Conservation (phyloP, 2,888 invertebrate species). For the Hyposoter dolosus region DNA sequence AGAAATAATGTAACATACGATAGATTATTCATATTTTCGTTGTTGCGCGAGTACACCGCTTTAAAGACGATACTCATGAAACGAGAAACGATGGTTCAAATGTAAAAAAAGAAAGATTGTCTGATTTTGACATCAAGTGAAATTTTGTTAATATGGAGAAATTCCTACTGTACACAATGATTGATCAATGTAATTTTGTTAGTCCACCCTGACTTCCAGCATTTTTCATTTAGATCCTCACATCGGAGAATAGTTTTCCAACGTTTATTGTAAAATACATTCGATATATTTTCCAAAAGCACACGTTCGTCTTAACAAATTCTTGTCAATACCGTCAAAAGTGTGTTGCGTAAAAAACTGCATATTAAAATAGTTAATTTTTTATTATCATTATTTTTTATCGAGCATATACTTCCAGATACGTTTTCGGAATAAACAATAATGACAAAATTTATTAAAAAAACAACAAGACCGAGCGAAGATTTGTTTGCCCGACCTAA, state of each 20-base stretch:
- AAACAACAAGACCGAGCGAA: neutral
- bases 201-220: constrained; percentile 12
- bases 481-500: neutral
- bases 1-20: neutral
- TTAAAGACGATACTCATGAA: neutral
- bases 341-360: neutral
- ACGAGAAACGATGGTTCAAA: neutral
- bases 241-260: constrained; percentile 57
- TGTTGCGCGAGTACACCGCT: constrained; percentile 12
- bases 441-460: neutral
- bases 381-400: neutral
- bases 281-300: constrained; percentile 60
- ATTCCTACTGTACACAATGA: constrained; percentile 13
- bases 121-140: constrained; percentile 1
- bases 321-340: constrained; percentile 1
- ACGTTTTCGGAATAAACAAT: neutral
- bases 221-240: constrained; percentile 42
- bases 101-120: neutral
- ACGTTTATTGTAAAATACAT: constrained; percentile 66
- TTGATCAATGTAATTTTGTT: constrained; percentile 9
- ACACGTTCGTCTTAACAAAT: neutral
- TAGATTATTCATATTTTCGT: constrained; percentile 7
- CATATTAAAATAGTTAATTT: neutral
- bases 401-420: neutral
- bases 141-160: constrained; percentile 10